A percentile compares a stretch with the other conserved stretches of the same genome.
Evolutionary conservation across 2,113 vertebrate genomes (phyloP).

Genomic region (Ceuthmochares aereus): DNA sequence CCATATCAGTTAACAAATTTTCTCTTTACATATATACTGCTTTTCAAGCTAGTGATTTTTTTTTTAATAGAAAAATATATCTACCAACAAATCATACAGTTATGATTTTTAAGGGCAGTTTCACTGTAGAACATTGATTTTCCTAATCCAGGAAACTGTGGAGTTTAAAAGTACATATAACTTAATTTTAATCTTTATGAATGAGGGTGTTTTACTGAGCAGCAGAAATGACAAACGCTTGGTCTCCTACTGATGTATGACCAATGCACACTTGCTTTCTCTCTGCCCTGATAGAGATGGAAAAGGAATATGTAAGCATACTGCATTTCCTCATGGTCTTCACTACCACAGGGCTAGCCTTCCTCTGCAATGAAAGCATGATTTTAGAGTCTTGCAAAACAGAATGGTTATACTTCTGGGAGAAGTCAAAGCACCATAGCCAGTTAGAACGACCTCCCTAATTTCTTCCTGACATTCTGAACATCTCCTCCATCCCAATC

Average conservation of each 20-base stretch:
- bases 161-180: neutral
- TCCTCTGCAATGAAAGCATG: neutral
- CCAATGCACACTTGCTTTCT: neutral
- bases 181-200: neutral
- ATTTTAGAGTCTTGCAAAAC: neutral
- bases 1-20: slow-evolving; percentile 85
- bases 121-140: neutral
- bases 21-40: slow-evolving; percentile 87
- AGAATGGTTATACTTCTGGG: neutral
- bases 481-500: neutral
- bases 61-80: slow-evolving; percentile 74
- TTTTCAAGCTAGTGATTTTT: slow-evolving; percentile 68
- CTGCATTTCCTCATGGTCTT: neutral
- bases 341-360: neutral
- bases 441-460: neutral
- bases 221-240: neutral
- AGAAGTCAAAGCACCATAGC: neutral
- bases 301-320: neutral
- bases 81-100: slow-evolving; percentile 42
- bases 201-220: neutral
- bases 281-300: neutral
- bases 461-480: neutral
- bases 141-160: neutral
- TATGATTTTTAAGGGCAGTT: slow-evolving; percentile 19
- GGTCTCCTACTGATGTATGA: neutral